phyloP scores from a whole-genome alignment of 2,888 invertebrate genomes.

The Biston betularia region DNA sequence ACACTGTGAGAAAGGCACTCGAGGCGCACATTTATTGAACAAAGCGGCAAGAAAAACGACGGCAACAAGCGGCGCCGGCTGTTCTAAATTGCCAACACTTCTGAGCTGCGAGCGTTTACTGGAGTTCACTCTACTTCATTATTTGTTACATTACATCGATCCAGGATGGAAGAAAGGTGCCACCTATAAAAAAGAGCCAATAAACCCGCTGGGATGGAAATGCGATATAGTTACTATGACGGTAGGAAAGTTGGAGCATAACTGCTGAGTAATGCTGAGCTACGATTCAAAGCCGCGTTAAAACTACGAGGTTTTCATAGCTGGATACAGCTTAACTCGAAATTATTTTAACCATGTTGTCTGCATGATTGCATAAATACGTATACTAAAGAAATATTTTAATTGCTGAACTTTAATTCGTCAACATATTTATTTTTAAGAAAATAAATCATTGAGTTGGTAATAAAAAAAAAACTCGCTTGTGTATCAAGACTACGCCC shows the following conservation, averaged over 20 bases:
- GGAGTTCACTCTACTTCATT: slow-evolving; percentile 75
- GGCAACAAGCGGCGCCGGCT: slow-evolving; percentile 76
- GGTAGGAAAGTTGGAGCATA: slow-evolving; percentile 22
- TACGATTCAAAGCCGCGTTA: slow-evolving; percentile 12
- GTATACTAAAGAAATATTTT: background rate
- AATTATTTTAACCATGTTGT: slow-evolving; percentile 16
- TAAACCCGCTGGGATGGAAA: slow-evolving; percentile 43
- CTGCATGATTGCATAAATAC: background rate
- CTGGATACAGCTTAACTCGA: slow-evolving; percentile 7
- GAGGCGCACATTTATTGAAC: slow-evolving; percentile 76
- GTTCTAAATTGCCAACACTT: slow-evolving; percentile 79
- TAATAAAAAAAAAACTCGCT: slow-evolving; percentile 53
- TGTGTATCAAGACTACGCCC: slow-evolving; percentile 58
- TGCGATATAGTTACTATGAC: slow-evolving; percentile 43
- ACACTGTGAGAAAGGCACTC: slow-evolving; percentile 69
- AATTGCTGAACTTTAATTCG: background rate
- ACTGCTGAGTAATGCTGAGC: slow-evolving; percentile 20
- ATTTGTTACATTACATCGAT: slow-evolving; percentile 74
- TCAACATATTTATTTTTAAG: slow-evolving; percentile 8
- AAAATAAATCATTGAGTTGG: slow-evolving; percentile 16
- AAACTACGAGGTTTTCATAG: slow-evolving; percentile 20
- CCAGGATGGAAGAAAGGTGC: slow-evolving; percentile 55
- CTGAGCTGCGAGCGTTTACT: slow-evolving; percentile 69
- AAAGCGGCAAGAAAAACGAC: slow-evolving; percentile 78
- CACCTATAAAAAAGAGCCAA: slow-evolving; percentile 46